Base-by-base conservation (phyloP, 2,888 invertebrate genomes). In the Scaptomyza polygonia region DNA sequence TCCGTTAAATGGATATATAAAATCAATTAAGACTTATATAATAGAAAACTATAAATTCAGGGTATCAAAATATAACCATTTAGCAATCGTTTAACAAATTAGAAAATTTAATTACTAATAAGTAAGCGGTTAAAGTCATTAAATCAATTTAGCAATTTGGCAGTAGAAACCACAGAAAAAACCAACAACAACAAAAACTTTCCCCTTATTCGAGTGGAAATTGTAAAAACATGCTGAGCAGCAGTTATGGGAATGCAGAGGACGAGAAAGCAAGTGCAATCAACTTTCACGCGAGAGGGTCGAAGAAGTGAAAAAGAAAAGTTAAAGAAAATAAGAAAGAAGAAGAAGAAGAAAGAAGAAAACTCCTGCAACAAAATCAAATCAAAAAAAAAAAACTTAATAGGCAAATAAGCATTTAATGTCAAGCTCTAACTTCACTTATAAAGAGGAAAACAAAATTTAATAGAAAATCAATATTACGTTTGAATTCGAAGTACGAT, bases 41-140 rank as follows among this genome's bases (percentile, higher is more conserved):
- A 1, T 21, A 3, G 1, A 21, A 21, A 21, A 21, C 21, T 21
- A 21, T 21, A 1, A 21, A 21, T 21, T 21, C 21, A 21, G 21
- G 21, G 21, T 21, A 21, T 21, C 21, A 21, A 21, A 21, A 21
- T 2, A 21, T 3, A 21, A 21, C 21, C 21, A 21, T 21, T 21
- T 2, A 21, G 21, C 21, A 43, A 34, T 39, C 27, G 42, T 8
- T 43, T n/a, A 36, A 47, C 16, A 45, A 44, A 40, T 64, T 53
- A 16, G 18, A 25, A 36, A 66, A 77, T 84, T 81, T 78, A 75
- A 85, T 82, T 65, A 78, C 75, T 79, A 59, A 81, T 70, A 54
- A 62, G 57, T 59, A 54, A 69, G 45, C 62, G 67, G 54, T 66
- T 67, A 58, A 72, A 72, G 76, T 66, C 85, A 75, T 84, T 78